These are phyloP conservation scores for Steinernema feltiae DNA, from an alignment of 1,140 invertebrate genomes.

Conservation along the genomic window DNA sequence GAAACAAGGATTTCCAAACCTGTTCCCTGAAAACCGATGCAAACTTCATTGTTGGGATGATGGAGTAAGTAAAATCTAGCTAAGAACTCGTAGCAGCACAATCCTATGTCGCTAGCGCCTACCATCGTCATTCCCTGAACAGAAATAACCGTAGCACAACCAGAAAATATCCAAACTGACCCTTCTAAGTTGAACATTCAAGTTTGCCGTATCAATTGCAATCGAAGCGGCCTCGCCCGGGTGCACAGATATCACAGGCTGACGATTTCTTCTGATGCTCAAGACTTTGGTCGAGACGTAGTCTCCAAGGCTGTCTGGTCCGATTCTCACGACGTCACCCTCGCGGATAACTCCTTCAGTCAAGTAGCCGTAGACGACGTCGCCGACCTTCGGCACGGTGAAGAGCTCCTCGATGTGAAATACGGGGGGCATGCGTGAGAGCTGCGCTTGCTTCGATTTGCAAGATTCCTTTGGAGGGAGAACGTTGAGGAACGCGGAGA, in stretches of 20 bases:
- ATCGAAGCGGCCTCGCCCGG: conserved; percentile 74
- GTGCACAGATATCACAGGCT: conserved; percentile 66
- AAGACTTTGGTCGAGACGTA: conserved; percentile 51
- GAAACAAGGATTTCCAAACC: conserved; percentile 25
- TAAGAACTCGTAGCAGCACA: conserved; percentile 57
- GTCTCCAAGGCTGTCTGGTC: conserved; percentile 60
- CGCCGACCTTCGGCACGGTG: conserved; percentile 66
- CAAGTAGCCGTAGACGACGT: conserved; percentile 78
- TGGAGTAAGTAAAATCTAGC: conserved; percentile 39
- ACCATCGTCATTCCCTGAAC: conserved; percentile 46
- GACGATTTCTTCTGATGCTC: conserved; percentile 48
- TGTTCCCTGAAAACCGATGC: conserved; percentile 47
- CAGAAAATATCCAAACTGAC: conserved; percentile 13
- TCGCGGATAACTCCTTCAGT: conserved; percentile 76
- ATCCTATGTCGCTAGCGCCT: background rate
- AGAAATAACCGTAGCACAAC: background rate
- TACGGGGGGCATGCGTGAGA: conserved; percentile 66
- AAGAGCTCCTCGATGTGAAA: conserved; percentile 92
- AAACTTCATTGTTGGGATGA: conserved; percentile 36
- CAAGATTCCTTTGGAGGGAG: conserved; percentile 26
- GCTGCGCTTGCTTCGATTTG: conserved; percentile 16
- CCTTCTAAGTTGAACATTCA: conserved; percentile 16
- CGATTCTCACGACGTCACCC: conserved; percentile 71
- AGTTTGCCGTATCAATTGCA: conserved; percentile 21
- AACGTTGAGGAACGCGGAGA: conserved; percentile 31